Evolutionary conservation across 2,888 invertebrate species (phyloP), one percentile per base, ranked within the genome.

Genomic region (Andrena dorsata): DNA sequence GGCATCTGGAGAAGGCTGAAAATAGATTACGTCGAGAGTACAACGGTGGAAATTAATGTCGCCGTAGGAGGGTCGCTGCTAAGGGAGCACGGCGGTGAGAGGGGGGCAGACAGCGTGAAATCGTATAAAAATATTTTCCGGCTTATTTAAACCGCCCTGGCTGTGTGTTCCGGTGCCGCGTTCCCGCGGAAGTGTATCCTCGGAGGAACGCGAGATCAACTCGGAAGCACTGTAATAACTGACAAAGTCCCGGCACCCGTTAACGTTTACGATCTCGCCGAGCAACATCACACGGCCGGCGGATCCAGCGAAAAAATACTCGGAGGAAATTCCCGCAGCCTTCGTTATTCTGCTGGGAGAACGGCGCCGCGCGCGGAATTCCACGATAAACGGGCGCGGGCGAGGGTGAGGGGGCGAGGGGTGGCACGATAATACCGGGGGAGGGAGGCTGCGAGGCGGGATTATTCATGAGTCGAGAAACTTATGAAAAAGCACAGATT

Each of bases 231-330:
- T 71, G 82, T 82, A 82, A 82, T 81, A 82, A 82, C 82, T 75
- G 75, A 82, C 82, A 82, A 80, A 82, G 80, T 82, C 80, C 80
- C 75, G 75, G 61, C 66, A 61, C 80, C 56, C 82, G 66, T 82
- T 75, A 82, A 71, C 82, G 70, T 82, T 80, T 80, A 80, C 75
- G 82, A 82, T 75, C 80, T 66, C 75, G 23, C 65, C 63, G 69
- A 69, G 53, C 79, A 74, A 53, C 74, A 76, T 81, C 74, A 66
- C 69, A 65, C 69, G 68, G 78, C 28, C n/a, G 35, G 51, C 20
- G 26, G 51, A 72, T 61, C 30, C 56, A 7, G 75, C 75, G 75
- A 82, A 82, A 80, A 80, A 82, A 82, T 71, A 53, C 70, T 74
- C 66, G 20, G 56, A 56, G 80, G 53, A 80, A 82, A 75, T 82